Evolutionary conservation across 2,113 vertebrate species (phyloP).

Genomic region (Oreocharis arfaki): DNA sequence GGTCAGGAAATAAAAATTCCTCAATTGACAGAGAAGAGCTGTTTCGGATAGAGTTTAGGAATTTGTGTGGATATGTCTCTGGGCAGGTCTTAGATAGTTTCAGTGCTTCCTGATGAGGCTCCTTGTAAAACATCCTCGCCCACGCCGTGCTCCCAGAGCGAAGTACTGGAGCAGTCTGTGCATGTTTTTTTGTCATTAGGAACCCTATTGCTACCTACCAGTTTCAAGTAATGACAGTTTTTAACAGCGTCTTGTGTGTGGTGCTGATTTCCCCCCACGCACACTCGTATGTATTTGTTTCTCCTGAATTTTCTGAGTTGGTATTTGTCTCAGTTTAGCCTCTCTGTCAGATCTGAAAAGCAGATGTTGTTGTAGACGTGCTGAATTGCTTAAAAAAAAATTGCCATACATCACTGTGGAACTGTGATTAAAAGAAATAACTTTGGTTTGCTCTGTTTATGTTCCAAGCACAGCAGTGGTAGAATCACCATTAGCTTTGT

Average conservation of each 20-base stretch:
- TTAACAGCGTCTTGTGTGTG: background rate
- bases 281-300: background rate
- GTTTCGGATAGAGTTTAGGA: background rate
- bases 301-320: background rate
- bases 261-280: background rate
- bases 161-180: background rate
- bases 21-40: background rate
- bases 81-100: background rate
- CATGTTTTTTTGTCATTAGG: background rate
- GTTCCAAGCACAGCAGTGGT: background rate
- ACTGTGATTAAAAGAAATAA: conserved; percentile 10
- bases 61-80: background rate
- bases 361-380: background rate
- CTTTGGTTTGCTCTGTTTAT: background rate
- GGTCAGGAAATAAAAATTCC: background rate
- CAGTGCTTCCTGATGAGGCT: background rate
- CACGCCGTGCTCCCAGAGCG: background rate
- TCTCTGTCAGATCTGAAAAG: background rate
- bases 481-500: background rate
- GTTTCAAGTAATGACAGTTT: background rate
- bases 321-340: background rate
- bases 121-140: background rate
- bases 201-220: background rate
- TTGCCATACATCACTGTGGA: background rate
- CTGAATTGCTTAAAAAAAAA: background rate